Conservation (phyloP, 1,140 invertebrate species). For the Euwallacea similis region DNA sequence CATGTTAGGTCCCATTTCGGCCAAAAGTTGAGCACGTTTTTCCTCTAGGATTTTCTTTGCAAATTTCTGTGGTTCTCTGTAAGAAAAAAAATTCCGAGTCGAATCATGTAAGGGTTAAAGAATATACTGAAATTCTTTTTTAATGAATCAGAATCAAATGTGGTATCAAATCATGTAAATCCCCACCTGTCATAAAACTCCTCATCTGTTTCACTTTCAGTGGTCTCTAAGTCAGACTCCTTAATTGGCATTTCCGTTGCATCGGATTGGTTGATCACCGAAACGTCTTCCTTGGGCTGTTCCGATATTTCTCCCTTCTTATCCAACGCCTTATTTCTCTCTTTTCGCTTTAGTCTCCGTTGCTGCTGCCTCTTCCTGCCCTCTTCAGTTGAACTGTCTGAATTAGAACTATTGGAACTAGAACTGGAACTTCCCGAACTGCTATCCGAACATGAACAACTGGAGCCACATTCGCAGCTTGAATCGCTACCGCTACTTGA, state of each 20-base stretch:
- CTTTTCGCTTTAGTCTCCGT: constrained; percentile 53
- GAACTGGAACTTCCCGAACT: constrained; percentile 61
- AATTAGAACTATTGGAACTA: constrained; percentile 71
- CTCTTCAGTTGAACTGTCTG: constrained; percentile 64
- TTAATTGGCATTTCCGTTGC: constrained; percentile 58
- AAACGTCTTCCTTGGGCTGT: constrained; percentile 54
- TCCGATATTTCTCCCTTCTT: constrained; percentile 8
- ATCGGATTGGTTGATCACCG: constrained; percentile 50
- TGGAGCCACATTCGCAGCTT: constrained; percentile 75
- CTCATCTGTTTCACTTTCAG: constrained; percentile 81
- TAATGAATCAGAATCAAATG: too few species aligned
- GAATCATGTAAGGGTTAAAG: too few species aligned
- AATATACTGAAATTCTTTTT: too few species aligned
- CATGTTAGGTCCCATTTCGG: constrained; percentile 57
- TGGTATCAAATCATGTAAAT: too few species aligned
- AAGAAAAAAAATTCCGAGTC: neutral
- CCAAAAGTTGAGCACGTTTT: constrained; percentile 70
- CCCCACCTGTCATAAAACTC: constrained; percentile 72
- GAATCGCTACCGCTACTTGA: constrained; percentile 74
- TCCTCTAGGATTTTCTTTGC: constrained; percentile 71
- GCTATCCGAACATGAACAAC: constrained; percentile 73
- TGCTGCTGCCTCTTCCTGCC: constrained; percentile 53
- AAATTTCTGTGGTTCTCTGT: constrained; percentile 70
- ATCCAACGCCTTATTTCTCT: constrained; percentile 54
- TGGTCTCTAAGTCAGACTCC: constrained; percentile 81